Evolutionary conservation across 2,888 invertebrate species (phyloP).

Genomic region (Troilus luridus): DNA sequence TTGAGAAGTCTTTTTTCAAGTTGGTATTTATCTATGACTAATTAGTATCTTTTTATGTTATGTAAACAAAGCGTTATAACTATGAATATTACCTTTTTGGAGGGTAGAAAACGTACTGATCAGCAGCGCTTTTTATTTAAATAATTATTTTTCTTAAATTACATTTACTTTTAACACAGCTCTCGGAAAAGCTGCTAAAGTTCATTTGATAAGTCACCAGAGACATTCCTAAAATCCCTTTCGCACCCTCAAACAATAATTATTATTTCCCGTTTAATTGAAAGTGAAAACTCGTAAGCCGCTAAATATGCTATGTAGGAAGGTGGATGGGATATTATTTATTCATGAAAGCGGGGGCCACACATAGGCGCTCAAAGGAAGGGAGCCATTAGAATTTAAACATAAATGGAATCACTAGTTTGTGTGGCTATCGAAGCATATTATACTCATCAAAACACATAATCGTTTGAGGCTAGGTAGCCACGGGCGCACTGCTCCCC

Average conservation of each 20-base stretch:
- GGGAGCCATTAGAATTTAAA: constrained; percentile 29
- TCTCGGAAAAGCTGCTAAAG: too few relatives aligned
- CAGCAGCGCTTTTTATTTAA: too few relatives aligned
- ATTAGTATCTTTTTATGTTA: too few relatives aligned
- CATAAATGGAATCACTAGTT: constrained; percentile 38
- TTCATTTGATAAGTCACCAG: too few relatives aligned
- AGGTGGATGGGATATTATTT: background rate
- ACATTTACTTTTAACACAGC: too few relatives aligned
- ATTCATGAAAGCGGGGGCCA: constrained; percentile 10
- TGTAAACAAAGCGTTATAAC: too few relatives aligned
- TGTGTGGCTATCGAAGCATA: constrained; percentile 19
- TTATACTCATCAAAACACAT: constrained; percentile 25
- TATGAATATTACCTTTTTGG: too few relatives aligned
- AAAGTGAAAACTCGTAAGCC: background rate
- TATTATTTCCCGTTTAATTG: background rate
- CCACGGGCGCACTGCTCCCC: background rate
- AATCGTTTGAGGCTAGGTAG: constrained; percentile 38
- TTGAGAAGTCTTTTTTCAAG: too few relatives aligned
- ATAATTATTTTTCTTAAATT: too few relatives aligned
- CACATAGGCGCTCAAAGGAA: constrained; percentile 18
- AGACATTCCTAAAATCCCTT: background rate
- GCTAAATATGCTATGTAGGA: background rate
- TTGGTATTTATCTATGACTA: too few relatives aligned
- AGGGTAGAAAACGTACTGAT: too few relatives aligned
- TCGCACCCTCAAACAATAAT: background rate